These are phyloP conservation scores for Gallinago stenura DNA, from an alignment of 2,797 vertebrate species.

Conservation along the genomic window DNA sequence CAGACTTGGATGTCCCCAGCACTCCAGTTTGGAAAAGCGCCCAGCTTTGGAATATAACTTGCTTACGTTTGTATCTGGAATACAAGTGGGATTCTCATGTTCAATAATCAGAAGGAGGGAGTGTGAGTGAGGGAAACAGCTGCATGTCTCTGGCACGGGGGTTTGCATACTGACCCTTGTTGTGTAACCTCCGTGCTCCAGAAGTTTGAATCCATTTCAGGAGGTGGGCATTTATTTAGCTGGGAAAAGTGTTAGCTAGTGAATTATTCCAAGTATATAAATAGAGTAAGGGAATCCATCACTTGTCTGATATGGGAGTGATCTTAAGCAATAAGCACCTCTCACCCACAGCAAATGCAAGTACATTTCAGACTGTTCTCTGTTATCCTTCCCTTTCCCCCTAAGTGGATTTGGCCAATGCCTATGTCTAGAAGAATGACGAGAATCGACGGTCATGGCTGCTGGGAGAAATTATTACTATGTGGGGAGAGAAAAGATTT, in stretches of 20 bases:
- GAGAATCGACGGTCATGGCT: background rate
- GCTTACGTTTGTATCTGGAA: slow-evolving; percentile 61
- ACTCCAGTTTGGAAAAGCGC: background rate
- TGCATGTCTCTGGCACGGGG: slow-evolving; percentile 52
- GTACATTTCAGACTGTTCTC: background rate
- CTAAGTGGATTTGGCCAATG: background rate
- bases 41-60: slow-evolving; percentile 60
- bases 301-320: background rate
- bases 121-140: slow-evolving; percentile 79
- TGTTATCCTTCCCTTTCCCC: background rate
- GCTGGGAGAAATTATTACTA: slow-evolving; percentile 6
- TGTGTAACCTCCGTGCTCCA: slow-evolving; percentile 47
- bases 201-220: slow-evolving; percentile 55
- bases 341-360: slow-evolving; percentile 29
- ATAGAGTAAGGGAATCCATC: slow-evolving; percentile 15
- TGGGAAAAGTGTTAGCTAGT: slow-evolving; percentile 45
- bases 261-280: slow-evolving; percentile 64
- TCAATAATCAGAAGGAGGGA: slow-evolving; percentile 61
- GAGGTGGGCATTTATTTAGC: slow-evolving; percentile 59
- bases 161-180: slow-evolving; percentile 62
- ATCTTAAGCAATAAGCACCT: slow-evolving; percentile 31
- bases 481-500: background rate
- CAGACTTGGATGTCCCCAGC: slow-evolving; percentile 15
- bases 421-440: background rate
- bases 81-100: slow-evolving; percentile 71